phyloP scores from a whole-genome alignment of 2,888 invertebrate genomes.

The Leuctra nigra region DNA sequence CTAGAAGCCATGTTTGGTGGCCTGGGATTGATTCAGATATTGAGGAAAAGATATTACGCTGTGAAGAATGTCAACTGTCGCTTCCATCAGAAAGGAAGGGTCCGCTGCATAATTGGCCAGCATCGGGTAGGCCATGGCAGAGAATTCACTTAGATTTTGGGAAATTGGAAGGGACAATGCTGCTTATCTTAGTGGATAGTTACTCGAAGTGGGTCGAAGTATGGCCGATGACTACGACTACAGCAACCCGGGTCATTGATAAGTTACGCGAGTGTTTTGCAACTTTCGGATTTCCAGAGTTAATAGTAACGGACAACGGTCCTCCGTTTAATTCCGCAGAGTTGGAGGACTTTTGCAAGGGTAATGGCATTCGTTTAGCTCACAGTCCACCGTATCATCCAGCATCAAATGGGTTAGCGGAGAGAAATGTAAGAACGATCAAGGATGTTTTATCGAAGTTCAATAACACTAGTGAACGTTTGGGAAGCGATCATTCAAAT shows the following conservation, averaged over 20 bases:
- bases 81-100: slow-evolving; percentile 26
- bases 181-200: slow-evolving; percentile 29
- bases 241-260: slow-evolving; percentile 25
- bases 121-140: slow-evolving; percentile 28
- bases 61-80: slow-evolving; percentile 22
- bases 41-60: slow-evolving; percentile 20
- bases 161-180: slow-evolving; percentile 29
- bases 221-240: slow-evolving; percentile 28
- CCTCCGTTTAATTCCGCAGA: slow-evolving; percentile 31
- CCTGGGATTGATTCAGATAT: slow-evolving; percentile 24
- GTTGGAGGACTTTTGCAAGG: slow-evolving; percentile 29
- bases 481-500: too few species aligned
- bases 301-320: slow-evolving; percentile 32
- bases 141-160: slow-evolving; percentile 30
- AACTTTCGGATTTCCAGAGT: slow-evolving; percentile 32
- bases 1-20: slow-evolving; percentile 26
- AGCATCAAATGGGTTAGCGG: slow-evolving; percentile 27
- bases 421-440: background rate
- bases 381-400: slow-evolving; percentile 30
- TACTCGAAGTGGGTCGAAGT: slow-evolving; percentile 31
- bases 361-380: slow-evolving; percentile 26
- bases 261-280: slow-evolving; percentile 28
- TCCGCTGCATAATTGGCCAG: slow-evolving; percentile 29
- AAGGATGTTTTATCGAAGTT: too few species aligned
- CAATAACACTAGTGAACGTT: too few species aligned